Conservation (phyloP, 2,888 invertebrate genomes). For the Agrilus mali region DNA sequence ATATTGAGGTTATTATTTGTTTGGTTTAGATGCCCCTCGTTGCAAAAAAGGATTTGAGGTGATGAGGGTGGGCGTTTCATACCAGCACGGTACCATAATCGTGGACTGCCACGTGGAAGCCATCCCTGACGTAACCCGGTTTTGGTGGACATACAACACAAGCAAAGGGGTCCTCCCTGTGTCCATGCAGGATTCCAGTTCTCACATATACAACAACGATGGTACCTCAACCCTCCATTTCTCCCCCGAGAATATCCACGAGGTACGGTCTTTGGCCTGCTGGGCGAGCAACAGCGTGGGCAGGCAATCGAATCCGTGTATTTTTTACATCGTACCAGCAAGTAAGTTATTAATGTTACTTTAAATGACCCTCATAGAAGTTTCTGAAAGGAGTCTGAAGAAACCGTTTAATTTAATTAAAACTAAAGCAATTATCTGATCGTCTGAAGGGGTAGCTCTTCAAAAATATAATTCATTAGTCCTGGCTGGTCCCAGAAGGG, state of each 20-base stretch:
- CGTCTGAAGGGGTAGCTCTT: too few relatives aligned
- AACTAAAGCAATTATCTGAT: too few relatives aligned
- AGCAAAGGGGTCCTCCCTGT: conserved; percentile 61
- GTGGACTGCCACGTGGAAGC: conserved; percentile 75
- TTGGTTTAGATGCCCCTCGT: conserved; percentile 56
- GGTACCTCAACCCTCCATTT: conserved; percentile 43
- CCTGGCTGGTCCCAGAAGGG: too few relatives aligned
- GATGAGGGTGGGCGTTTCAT: conserved; percentile 56
- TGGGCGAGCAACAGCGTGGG: conserved; percentile 81
- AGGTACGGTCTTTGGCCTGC: conserved; percentile 74
- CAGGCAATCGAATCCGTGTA: conserved; percentile 66
- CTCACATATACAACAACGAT: conserved; percentile 41
- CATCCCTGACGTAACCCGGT: conserved; percentile 56
- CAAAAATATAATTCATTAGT: too few relatives aligned
- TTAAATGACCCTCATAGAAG: background rate
- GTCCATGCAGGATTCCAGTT: conserved; percentile 52
- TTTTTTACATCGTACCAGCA: conserved; percentile 69
- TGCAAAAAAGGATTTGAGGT: conserved; percentile 61
- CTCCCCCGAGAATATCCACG: conserved; percentile 36
- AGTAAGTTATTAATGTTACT: conserved; percentile 39
- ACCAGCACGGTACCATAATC: conserved; percentile 55
- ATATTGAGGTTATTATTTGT: conserved; percentile 4
- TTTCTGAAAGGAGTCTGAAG: too few relatives aligned
- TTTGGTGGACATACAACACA: conserved; percentile 78
- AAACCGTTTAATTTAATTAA: too few relatives aligned